These are phyloP conservation scores for Hypotaenidia okinawae DNA, from an alignment of 2,797 vertebrate genomes.

Conservation along the genomic window DNA sequence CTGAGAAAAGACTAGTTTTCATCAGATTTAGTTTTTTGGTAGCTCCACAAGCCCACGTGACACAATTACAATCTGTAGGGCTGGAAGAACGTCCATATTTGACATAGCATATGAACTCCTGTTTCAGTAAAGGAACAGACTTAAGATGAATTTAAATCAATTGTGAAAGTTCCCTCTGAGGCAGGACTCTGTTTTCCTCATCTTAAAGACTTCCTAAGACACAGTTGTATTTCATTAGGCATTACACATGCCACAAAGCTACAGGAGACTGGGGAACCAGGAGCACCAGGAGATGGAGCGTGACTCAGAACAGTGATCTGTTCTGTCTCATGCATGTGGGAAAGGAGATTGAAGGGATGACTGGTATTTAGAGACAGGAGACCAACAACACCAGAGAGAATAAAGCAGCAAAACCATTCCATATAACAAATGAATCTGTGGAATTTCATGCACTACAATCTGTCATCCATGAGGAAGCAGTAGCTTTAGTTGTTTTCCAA, in stretches of 20 bases:
- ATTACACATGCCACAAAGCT: neutral
- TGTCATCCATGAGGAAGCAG: neutral
- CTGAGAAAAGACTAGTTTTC: neutral
- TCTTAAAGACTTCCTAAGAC: neutral
- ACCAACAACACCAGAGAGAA: neutral
- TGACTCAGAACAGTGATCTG: neutral
- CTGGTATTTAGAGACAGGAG: neutral
- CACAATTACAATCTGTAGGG: neutral
- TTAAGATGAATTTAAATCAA: neutral
- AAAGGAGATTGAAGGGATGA: neutral
- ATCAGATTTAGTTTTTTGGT: neutral
- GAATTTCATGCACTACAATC: neutral
- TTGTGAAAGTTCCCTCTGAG: neutral
- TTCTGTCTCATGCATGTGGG: neutral
- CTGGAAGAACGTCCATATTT: neutral
- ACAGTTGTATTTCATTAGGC: neutral
- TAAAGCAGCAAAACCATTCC: neutral
- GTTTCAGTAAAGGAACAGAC: neutral
- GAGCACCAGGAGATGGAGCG: rapidly evolving
- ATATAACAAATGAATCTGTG: neutral
- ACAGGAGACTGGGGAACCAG: neutral
- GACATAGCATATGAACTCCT: rapidly evolving
- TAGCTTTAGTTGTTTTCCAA: neutral
- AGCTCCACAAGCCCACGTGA: neutral
- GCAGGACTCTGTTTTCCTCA: neutral